phyloP scores from a whole-genome alignment of 2,113 vertebrate species.

The Megaceryle maxima region DNA sequence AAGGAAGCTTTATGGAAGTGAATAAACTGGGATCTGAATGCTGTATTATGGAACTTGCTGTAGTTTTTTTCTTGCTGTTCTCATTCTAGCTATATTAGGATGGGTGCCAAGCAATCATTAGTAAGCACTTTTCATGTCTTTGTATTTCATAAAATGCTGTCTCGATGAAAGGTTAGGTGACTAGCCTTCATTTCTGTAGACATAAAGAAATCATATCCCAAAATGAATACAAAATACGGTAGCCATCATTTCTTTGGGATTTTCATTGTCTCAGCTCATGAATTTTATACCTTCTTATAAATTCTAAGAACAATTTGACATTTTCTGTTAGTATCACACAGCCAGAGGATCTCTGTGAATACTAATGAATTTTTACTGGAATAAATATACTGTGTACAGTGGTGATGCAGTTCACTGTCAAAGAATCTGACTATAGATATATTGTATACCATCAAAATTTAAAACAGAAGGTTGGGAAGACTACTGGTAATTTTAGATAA shows the following conservation, averaged over 20 bases:
- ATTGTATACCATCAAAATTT: neutral
- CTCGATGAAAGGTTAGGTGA: neutral
- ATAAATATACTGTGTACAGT: neutral
- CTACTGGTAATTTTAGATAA: neutral
- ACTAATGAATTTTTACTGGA: slow-evolving; percentile 7
- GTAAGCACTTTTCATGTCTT: neutral
- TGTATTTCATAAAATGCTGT: slow-evolving; percentile 11
- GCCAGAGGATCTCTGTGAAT: neutral
- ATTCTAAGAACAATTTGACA: slow-evolving; percentile 58
- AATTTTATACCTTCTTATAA: slow-evolving; percentile 54
- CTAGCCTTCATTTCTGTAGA: neutral
- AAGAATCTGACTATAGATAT: neutral
- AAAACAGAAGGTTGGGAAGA: neutral
- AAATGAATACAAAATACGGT: slow-evolving; percentile 12
- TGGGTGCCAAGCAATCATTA: neutral
- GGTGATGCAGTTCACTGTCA: neutral
- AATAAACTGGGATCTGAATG: neutral
- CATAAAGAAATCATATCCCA: slow-evolving; percentile 17
- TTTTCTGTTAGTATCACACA: slow-evolving; percentile 19
- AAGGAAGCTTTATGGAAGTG: neutral
- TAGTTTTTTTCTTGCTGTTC: neutral
- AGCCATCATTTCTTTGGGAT: slow-evolving; percentile 31
- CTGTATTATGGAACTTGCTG: neutral
- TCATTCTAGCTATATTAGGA: neutral
- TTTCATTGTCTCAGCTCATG: slow-evolving; percentile 51